Base-by-base conservation (phyloP, 1,140 invertebrate species). In the Battus philenor region DNA sequence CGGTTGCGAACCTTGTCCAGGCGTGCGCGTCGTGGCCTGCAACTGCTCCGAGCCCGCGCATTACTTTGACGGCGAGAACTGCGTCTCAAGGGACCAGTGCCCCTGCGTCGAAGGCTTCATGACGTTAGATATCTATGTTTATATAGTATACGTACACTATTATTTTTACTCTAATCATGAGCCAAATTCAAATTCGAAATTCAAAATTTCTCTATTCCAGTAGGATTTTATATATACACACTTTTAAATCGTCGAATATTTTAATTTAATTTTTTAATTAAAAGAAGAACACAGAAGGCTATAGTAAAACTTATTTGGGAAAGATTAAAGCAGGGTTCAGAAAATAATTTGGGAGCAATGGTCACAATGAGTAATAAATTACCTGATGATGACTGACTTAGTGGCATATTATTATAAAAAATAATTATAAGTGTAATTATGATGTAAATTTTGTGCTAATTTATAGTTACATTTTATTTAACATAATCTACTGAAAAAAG, bases 271-370 rank as follows among this genome's bases (percentile, higher is more conserved):
- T n/a, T n/a, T n/a, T n/a, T n/a, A n/a, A n/a, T 99, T 26, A 96
- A 98, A 65, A 90, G 92, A 48, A 87, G 94, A 73, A 99, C 97
- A 27, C 95, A 99, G 74, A 93, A 93, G 75, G 95, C 97, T 0
- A 99, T 99, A 64, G 96, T 96, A 1, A 96, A 99, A 86, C 86
- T 99, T 2, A 98, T 98, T 56, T 89, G 96, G 75, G 93, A 96
- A 33, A 87, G 94, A 59, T 80, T 97, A 12, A 94, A 93, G 76
- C 80, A 91, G 50, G 91, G 90, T 15, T 88, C 92, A 61, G 88
- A 90, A 15, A 89, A 93, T 70, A 88, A 87, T 49, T 73, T 92
- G 13, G 89, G 88, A 16, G 86, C 87, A 18, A 87, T 86, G 54
- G 87, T 90, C 1, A 86, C 86, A 41, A 80, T 87, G 66, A 69